Base-by-base conservation (phyloP, 2,888 invertebrate genomes). In the Yponomeuta evonymella region DNA sequence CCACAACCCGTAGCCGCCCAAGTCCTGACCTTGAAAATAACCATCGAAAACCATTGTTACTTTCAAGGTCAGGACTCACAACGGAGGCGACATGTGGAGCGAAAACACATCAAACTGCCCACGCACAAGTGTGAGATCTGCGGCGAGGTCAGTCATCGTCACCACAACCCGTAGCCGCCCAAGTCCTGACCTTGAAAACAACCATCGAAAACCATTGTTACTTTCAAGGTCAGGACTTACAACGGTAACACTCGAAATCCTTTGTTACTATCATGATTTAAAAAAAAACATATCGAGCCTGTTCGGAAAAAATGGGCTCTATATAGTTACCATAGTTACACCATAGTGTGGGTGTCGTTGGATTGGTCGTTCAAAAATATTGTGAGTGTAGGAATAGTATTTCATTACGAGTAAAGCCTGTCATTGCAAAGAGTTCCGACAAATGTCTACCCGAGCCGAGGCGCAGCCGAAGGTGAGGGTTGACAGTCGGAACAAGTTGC, bases 51-150 rank as follows among this genome's bases (percentile, higher is more conserved):
- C n/a, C 58, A n/a, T 58, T 58, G n/a, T 6, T 58, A 15, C 58
- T 58, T 58, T n/a, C 11, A 11, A 58, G 58, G n/a, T n/a, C n/a
- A n/a, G n/a, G n/a, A n/a, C n/a, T n/a, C n/a, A n/a, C n/a, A 2
- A 4, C n/a, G 11, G 62, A 3, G 62, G 15, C 2, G 15, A 2
- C 62, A 62, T 23, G 11, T 62, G 2, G 62, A 62, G 1, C 15
- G 12, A 5, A 15, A 62, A 15, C 62, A 62, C 62, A 15, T 62
- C 15, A 62, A 23, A 15, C 12, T 62, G 8, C 62, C 62, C 62
- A 62, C 15, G n/a, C n/a, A 62, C 62, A 23, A 62, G 62, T 62
- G 62, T 62, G n/a, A 62, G n/a, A 62, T 62, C 12, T 62, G 62
- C 62, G n/a, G n/a, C n/a, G 15, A 62, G 62, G 62, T 62, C 1